phyloP scores from a whole-genome alignment of 2,797 vertebrate genomes.

The Semaprochilodus insignis region DNA sequence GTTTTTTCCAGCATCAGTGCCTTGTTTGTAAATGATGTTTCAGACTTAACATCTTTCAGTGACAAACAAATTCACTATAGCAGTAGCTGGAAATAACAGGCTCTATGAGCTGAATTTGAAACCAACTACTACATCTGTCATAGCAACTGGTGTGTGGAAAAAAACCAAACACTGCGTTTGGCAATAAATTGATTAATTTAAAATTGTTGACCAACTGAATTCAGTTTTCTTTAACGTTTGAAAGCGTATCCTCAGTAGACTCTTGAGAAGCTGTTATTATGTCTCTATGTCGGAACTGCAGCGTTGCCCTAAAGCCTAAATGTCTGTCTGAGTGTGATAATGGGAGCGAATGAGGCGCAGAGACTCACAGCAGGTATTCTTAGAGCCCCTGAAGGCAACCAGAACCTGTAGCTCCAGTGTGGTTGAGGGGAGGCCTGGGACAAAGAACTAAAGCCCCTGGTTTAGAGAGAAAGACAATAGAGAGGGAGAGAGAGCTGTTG shows the following conservation, averaged over 20 bases:
- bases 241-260: not conserved
- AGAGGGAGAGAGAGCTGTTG: not conserved
- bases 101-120: no score
- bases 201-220: not conserved
- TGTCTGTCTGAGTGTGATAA: not conserved
- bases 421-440: not conserved
- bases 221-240: not conserved
- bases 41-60: no score
- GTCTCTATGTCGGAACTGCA: not conserved
- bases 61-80: no score
- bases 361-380: not conserved
- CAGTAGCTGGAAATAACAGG: no score
- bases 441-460: not conserved
- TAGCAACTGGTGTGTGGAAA: no score
- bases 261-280: not conserved
- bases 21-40: no score
- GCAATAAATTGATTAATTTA: no score
- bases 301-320: not conserved
- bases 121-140: no score
- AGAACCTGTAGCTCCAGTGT: conserved; percentile 8
- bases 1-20: no score
- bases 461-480: conserved; percentile 1
- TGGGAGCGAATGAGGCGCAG: not conserved
- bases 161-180: no score
- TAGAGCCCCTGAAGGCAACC: not conserved